A percentile compares a stretch with the other conserved stretches of the same genome.
These are phyloP conservation scores for Latrodectus hesperus DNA, from an alignment of 2,888 invertebrate genomes.

Conservation along the genomic window DNA sequence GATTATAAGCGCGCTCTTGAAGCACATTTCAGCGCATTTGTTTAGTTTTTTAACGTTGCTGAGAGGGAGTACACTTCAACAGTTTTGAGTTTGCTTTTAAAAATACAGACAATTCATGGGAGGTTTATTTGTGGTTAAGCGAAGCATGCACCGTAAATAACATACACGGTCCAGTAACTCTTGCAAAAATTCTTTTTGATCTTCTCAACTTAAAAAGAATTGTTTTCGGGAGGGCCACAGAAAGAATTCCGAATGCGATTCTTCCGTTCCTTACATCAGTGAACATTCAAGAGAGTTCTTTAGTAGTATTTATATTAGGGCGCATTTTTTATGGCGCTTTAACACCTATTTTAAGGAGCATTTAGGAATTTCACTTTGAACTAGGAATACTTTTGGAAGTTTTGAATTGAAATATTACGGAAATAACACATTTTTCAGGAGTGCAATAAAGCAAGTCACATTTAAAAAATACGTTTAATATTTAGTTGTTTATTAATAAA, in stretches of 20 bases:
- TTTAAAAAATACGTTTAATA: too few relatives aligned
- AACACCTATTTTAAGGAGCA: too few relatives aligned
- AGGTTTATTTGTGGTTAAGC: conserved; percentile 45
- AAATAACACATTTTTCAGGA: too few relatives aligned
- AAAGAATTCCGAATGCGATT: conserved; percentile 3
- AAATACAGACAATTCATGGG: background rate
- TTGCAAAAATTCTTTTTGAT: conserved; percentile 25
- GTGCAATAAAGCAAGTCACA: too few relatives aligned
- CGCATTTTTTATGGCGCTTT: too few relatives aligned
- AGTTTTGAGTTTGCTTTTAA: conserved; percentile 38
- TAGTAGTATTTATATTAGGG: too few relatives aligned
- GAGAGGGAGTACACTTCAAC: conserved; percentile 24
- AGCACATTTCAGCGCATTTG: background rate
- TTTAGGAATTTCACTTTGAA: too few relatives aligned
- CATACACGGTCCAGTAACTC: conserved; percentile 13
- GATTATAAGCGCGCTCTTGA: background rate
- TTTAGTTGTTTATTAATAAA: too few relatives aligned
- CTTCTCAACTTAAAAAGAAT: conserved; percentile 12
- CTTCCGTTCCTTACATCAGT: background rate
- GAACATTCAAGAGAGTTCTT: background rate
- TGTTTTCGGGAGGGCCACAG: conserved; percentile 2
- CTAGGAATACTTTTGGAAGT: too few relatives aligned
- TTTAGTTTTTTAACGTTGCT: background rate
- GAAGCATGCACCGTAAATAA: conserved; percentile 21
- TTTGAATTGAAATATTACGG: too few relatives aligned